Base-by-base conservation (phyloP, 2,888 invertebrate species). In the Eugnorisma glareosa region DNA sequence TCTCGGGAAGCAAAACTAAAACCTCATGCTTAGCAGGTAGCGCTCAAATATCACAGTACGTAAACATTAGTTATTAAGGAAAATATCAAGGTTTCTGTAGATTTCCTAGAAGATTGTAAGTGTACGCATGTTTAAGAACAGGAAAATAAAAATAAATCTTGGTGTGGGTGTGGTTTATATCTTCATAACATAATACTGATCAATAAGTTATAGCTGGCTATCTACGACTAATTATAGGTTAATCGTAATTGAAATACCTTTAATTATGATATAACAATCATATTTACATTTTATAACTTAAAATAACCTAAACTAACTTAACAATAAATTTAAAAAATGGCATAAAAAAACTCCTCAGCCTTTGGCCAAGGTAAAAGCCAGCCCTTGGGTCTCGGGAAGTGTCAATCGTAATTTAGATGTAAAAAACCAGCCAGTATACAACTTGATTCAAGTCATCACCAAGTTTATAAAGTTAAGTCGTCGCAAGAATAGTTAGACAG, bases 11-110 rank as follows among this genome's bases (percentile, higher is more conserved):
- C n/a, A n/a, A 40, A n/a, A 37, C 64, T 64, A 15, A n/a, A 8
- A 64, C 1, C 15, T 64, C 64, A 8, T n/a, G 40, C 3, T 15
- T 2, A 8, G n/a, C n/a, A 64, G 3, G n/a, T 15, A 64, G 64
- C 11, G 1, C 35, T 40, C 7, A n/a, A 40, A 40, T 40, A n/a
- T 18, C 37, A n/a, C 15, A 6, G 35, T 45, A 37, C 28, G 24
- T 67, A 69, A 31, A 35, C n/a, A 66, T 1, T 28, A 31, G 40
- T 79, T 79, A 37, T 40, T 79, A 69, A 68, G 54, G 61, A 63
- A 85, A 81, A 67, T 63, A 67, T 24, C 11, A 43, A 45, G 24
- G 28, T 45, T 74, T 69, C 51, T 51, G 7, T n/a, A 21, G 43
- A 4, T 21, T 43, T 57, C 40, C 28, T 3, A 57, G 37, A 40